Evolutionary conservation across 1,140 invertebrate genomes (phyloP), one percentile per base, ranked within the genome.

Genomic region (Ips typographus): DNA sequence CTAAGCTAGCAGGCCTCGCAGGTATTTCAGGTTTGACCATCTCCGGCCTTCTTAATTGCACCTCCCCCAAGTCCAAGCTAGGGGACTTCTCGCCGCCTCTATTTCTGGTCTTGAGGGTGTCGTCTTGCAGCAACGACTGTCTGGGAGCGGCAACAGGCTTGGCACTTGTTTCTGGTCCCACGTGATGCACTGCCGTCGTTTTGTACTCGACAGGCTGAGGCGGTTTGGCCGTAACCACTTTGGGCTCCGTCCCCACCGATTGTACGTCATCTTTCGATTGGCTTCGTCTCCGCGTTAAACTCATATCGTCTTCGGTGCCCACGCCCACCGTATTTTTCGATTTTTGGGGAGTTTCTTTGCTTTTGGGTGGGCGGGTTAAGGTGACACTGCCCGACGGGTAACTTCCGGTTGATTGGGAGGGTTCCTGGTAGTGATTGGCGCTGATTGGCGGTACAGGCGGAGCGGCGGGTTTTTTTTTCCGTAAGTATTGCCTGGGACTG

Each of bases 1-100:
- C 88, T 44, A 91, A 80, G 41, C 85, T 85, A n/a, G 87, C 85
- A 2, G 89, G 90, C 62, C 89, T 82, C 75, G 90, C 89, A 7
- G 90, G 90, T 55, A 91, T 85, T 2, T 87, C 87, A 3, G 90
- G 90, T 79, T 90, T 91, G 0, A 58, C 60, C 5, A 71, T 6
- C 70, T 78, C 71, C n/a, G 65, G 40, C 47, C 69, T 6, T 7
- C 79, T 66, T 22, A 80, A 41, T 60, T 76, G 71, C 3, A 78
- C 76, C 6, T 73, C 75, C 8, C 74, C 72, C 38, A 44, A 64
- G 2, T 69, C 63, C 68, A 47, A 68, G 58, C 71, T 71, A 53
- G 44, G 43, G 38, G 43, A 49, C 51, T 70, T 8, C 65, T 49
- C 49, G 66, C 43, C 37, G 72, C 71, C 40, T 22, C 40, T 40